phyloP scores from a whole-genome alignment of 1,140 invertebrate species.

The Chymomyza costata region DNA sequence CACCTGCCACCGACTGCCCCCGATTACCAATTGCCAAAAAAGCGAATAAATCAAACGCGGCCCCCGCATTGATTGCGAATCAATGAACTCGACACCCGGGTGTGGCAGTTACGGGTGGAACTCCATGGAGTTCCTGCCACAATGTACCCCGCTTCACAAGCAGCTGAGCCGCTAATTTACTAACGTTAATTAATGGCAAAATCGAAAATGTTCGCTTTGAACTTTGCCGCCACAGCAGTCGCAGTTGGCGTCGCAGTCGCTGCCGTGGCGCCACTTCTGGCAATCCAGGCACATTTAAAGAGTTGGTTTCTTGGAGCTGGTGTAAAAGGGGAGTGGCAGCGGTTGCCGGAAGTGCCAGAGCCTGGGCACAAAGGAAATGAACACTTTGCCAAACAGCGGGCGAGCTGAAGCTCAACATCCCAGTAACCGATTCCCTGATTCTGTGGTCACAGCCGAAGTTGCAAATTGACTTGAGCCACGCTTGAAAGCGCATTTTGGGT shows the following conservation, averaged over 20 bases:
- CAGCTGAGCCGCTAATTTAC: slow-evolving; percentile 50
- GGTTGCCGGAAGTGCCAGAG: neutral
- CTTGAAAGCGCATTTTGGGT: neutral
- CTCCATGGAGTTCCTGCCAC: slow-evolving; percentile 17
- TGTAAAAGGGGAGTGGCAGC: neutral
- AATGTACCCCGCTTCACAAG: slow-evolving; percentile 14
- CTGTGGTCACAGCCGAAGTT: slow-evolving; percentile 38
- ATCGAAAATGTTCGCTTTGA: slow-evolving; percentile 65
- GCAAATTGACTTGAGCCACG: slow-evolving; percentile 47
- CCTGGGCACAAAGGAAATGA: slow-evolving; percentile 59
- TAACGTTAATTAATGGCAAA: slow-evolving; percentile 67
- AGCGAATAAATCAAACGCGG: slow-evolving; percentile 35
- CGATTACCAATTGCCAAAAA: too few relatives aligned
- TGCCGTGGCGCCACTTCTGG: slow-evolving; percentile 26
- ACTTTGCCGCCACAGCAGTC: slow-evolving; percentile 37
- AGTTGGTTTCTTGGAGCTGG: slow-evolving; percentile 6
- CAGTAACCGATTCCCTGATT: too few relatives aligned
- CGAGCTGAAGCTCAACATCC: neutral
- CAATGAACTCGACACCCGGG: slow-evolving; percentile 39
- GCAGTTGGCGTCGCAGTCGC: slow-evolving; percentile 26
- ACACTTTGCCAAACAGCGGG: slow-evolving; percentile 41
- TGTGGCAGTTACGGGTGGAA: slow-evolving; percentile 1
- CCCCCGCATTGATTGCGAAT: slow-evolving; percentile 25
- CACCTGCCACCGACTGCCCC: too few relatives aligned
- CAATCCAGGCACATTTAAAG: slow-evolving; percentile 31